Conservation (phyloP, 2,888 invertebrate species). For the Odiellus spinosus region DNA sequence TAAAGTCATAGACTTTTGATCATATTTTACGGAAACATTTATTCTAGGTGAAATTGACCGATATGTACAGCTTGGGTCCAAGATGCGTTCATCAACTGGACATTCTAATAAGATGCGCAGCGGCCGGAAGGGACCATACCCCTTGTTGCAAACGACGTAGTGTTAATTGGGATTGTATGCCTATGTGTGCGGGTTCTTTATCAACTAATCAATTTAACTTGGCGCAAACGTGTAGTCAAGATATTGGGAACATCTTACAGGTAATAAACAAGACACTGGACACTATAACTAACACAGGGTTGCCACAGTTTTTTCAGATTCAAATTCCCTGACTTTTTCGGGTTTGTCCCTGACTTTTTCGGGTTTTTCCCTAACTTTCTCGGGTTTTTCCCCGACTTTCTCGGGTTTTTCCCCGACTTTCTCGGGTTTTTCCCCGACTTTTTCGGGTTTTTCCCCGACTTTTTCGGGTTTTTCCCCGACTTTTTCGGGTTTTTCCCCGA, state of each 20-base stretch:
- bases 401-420: too few relatives aligned
- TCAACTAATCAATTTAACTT: conserved; percentile 37
- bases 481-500: too few relatives aligned
- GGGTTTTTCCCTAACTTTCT: too few relatives aligned
- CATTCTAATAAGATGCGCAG: conserved; percentile 46
- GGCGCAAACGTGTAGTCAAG: conserved; percentile 35
- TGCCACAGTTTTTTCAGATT: too few relatives aligned
- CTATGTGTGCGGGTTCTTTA: conserved; percentile 53
- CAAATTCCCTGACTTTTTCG: too few relatives aligned
- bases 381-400: too few relatives aligned
- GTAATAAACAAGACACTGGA: conserved; percentile 3
- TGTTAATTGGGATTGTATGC: conserved; percentile 49
- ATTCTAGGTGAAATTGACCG: conserved; percentile 47
- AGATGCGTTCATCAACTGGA: conserved; percentile 61
- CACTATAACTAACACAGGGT: too few relatives aligned
- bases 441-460: too few relatives aligned
- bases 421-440: too few relatives aligned
- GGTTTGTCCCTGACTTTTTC: too few relatives aligned
- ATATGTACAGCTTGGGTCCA: conserved; percentile 52
- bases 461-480: too few relatives aligned
- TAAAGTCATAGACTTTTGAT: not conserved
- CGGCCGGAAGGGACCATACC: conserved; percentile 54
- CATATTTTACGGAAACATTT: not conserved
- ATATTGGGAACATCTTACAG: conserved; percentile 17
- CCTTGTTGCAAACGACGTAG: conserved; percentile 56